These are phyloP conservation scores for Sylvilagus floridanus DNA, from an alignment of 2,797 vertebrate species.

Conservation along the genomic window DNA sequence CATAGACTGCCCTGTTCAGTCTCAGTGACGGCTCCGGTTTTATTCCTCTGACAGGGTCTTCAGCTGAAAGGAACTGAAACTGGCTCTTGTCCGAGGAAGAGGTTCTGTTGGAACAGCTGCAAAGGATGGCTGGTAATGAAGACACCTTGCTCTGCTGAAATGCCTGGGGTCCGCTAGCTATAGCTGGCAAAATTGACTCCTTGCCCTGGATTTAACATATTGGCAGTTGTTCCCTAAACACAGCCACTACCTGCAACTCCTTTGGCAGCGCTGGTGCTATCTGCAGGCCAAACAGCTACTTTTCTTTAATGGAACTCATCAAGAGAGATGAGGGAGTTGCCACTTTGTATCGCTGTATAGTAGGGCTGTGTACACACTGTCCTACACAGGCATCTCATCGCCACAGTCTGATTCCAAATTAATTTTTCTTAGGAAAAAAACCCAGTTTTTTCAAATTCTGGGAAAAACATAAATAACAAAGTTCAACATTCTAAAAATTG, in stretches of 20 bases:
- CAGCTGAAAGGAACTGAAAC: not conserved
- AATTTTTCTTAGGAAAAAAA: no score
- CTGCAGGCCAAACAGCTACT: not conserved
- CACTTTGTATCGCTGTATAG: not conserved
- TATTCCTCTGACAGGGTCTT: not conserved
- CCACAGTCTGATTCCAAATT: not conserved
- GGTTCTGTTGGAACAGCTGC: not conserved
- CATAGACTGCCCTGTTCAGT: not conserved
- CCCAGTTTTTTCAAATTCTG: no score
- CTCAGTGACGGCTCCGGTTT: not conserved
- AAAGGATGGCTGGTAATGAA: not conserved
- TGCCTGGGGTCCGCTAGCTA: not conserved
- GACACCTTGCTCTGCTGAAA: not conserved
- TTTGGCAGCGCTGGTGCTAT: not conserved
- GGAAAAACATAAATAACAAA: no score
- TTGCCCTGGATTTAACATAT: not conserved
- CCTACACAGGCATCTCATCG: not conserved
- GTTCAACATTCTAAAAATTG: no score
- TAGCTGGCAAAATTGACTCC: not conserved
- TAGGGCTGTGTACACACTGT: not conserved
- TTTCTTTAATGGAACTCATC: not conserved
- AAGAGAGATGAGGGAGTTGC: not conserved
- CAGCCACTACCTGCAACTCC: not conserved
- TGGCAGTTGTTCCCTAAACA: not conserved
- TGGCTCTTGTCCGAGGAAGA: not conserved